Evolutionary conservation across 2,797 vertebrate species (phyloP), one percentile per base, ranked within the genome.

Genomic region (Amblyopsis hoosieri): DNA sequence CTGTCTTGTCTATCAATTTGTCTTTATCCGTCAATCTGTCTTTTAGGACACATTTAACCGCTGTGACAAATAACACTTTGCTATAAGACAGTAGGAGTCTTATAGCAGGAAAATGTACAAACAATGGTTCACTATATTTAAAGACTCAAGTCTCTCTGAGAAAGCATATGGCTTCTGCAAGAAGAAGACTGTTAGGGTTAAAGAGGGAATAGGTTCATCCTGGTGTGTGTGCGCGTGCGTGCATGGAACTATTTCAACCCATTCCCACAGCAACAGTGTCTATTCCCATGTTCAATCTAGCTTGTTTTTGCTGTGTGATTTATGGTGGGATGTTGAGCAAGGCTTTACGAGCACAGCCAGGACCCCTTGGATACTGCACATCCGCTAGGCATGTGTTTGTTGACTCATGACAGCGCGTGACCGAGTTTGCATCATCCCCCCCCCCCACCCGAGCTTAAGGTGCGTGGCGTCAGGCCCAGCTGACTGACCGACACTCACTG

Each of bases 381-480:
- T 72, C 62, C 66, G 67, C 72, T 66, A 76, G 84, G 65, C 67
- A 81, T 87, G 81, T 73, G 54, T 59, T 81, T 66, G 45, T 72
- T 23, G 1, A 60, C 58, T 72, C n/a, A 13, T 75, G 67, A 75
- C 57, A 71, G 63, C 72, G 57, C 60, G 65, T 86, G 76, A 85
- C 66, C 42, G 45, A 12, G 0, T 42, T 74, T 74, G 51, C 71
- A 74, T 67, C 73, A 80, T 23, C 15, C 6, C 14, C 49, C 9
- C 5, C 55, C 11, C 2, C 10, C 5, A 64, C 70, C 52, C 8
- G 80, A 76, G 62, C 69, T 75, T 70, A 70, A 58, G 62, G 67
- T 83, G 74, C 69, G 57, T 54, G 62, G 72, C 53, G 62, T 66
- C 68, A 75, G 54, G 69, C 52, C 45, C 11, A 67, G 71, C 57